These are phyloP conservation scores for Barypeithes pellucidus DNA, from an alignment of 2,888 invertebrate species.

Conservation along the genomic window DNA sequence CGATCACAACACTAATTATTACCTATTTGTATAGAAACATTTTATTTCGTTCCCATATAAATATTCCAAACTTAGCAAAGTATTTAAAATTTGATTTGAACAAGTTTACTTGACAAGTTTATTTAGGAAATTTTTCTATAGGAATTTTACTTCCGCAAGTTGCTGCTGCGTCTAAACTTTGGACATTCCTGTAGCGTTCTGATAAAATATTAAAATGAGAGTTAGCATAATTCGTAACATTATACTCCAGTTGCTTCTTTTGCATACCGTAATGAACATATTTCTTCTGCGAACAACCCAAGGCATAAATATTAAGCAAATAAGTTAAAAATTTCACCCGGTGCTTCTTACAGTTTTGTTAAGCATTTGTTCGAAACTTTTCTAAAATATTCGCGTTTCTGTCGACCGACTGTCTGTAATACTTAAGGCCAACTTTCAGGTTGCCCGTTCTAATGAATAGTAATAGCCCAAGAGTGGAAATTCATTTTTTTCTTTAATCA, in stretches of 20 bases:
- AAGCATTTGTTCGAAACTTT: conserved; percentile 55
- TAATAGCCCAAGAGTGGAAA: conserved; percentile 52
- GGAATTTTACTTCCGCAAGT: conserved; percentile 2
- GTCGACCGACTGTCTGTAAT: conserved; percentile 54
- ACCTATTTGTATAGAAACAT: too few species aligned
- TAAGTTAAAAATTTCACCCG: conserved; percentile 56
- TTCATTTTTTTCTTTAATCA: conserved; percentile 49
- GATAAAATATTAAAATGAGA: conserved; percentile 54
- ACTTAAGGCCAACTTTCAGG: conserved; percentile 55
- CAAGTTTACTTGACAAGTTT: too few species aligned
- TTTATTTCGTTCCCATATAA: too few species aligned
- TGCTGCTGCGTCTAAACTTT: conserved; percentile 34
- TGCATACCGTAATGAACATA: conserved; percentile 56
- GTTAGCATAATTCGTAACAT: conserved; percentile 55
- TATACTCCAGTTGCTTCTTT: conserved; percentile 55
- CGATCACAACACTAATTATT: too few species aligned
- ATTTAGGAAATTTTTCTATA: background rate
- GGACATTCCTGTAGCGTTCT: conserved; percentile 43
- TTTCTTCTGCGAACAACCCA: conserved; percentile 55
- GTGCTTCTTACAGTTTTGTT: conserved; percentile 54
- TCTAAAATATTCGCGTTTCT: conserved; percentile 54
- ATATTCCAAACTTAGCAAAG: too few species aligned
- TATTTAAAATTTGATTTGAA: too few species aligned
- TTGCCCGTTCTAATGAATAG: conserved; percentile 55
- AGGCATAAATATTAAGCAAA: conserved; percentile 55